phyloP scores from a whole-genome alignment of 2,113 vertebrate genomes.

The Chaenocephalus aceratus region DNA sequence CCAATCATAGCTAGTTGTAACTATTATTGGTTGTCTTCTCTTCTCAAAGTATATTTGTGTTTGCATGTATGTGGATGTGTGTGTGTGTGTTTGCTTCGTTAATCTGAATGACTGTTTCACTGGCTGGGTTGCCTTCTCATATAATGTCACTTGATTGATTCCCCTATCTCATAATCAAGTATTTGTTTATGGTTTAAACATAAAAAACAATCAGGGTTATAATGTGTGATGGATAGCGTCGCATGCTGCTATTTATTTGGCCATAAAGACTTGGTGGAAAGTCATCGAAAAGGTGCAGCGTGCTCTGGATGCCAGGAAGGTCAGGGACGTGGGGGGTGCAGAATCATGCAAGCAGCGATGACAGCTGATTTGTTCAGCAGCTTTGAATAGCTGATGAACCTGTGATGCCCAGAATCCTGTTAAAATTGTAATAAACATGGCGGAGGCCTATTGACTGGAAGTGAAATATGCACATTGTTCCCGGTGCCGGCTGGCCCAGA shows the following conservation, averaged over 20 bases:
- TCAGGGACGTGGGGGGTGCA: constrained; percentile 66
- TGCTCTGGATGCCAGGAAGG: constrained; percentile 80
- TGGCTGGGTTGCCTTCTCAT: constrained; percentile 60
- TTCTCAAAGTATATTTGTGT: constrained; percentile 24
- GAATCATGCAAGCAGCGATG: constrained; percentile 74
- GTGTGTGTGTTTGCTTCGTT: constrained; percentile 61
- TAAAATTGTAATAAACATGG: constrained; percentile 90
- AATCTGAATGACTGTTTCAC: constrained; percentile 79
- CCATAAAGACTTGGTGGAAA: constrained; percentile 82
- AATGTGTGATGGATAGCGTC: constrained; percentile 80
- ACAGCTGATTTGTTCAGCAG: constrained; percentile 81
- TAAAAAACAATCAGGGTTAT: constrained; percentile 86
- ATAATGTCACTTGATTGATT: constrained; percentile 81
- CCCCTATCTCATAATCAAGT: constrained; percentile 81
- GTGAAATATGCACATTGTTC: constrained; percentile 86
- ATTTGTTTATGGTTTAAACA: constrained; percentile 85
- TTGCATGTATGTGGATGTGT: constrained; percentile 10
- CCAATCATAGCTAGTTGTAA: constrained; percentile 25
- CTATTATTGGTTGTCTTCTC: constrained; percentile 16
- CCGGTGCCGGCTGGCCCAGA: constrained; percentile 75
- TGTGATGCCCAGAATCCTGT: constrained; percentile 82
- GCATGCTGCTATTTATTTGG: constrained; percentile 83
- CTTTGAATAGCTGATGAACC: constrained; percentile 88
- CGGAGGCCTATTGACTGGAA: constrained; percentile 85
- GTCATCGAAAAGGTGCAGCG: constrained; percentile 71